Percentiles rank a stretch among this genome's conserved stretches.
These are phyloP conservation scores for Drosophila robusta DNA, from an alignment of 2,888 invertebrate genomes.

Conservation along the genomic window DNA sequence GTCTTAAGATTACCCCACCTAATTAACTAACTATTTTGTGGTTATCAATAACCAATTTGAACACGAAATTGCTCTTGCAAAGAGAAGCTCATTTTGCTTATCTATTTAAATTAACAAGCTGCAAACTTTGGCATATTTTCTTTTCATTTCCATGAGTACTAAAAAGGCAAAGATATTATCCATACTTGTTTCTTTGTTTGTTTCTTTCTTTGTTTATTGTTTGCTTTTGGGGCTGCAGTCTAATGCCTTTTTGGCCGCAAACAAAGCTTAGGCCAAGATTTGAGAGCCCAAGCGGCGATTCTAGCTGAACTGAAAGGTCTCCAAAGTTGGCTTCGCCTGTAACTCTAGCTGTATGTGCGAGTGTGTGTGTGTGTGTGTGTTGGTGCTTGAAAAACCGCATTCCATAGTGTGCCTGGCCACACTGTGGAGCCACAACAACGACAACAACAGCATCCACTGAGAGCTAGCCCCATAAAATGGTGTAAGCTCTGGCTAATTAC, in stretches of 20 bases:
- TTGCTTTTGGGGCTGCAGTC: constrained; percentile 26
- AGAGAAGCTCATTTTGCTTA: neutral
- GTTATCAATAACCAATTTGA: neutral
- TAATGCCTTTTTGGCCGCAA: constrained; percentile 34
- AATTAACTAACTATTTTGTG: neutral
- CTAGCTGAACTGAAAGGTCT: constrained; percentile 40
- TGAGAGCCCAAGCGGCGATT: constrained; percentile 31
- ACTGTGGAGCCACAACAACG: constrained; percentile 27
- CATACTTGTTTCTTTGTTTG: constrained; percentile 9
- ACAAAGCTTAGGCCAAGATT: constrained; percentile 28
- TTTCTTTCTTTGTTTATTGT: constrained; percentile 14
- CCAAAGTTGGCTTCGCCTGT: constrained; percentile 26
- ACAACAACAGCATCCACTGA: constrained; percentile 65
- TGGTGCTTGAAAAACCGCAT: constrained; percentile 77
- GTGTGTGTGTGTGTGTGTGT: constrained; percentile 43
- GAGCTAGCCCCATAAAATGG: constrained; percentile 53
- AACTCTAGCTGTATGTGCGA: constrained; percentile 5
- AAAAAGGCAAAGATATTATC: constrained; percentile 2
- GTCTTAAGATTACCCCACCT: too few species aligned
- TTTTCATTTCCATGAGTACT: neutral
- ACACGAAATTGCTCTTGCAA: neutral
- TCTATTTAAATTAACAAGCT: neutral
- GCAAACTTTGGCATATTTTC: constrained; percentile 2
- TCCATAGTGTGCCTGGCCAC: constrained; percentile 74
- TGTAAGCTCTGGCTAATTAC: constrained; percentile 75